phyloP scores from a whole-genome alignment of 2,888 invertebrate genomes.

The Perizoma flavofasciatum region DNA sequence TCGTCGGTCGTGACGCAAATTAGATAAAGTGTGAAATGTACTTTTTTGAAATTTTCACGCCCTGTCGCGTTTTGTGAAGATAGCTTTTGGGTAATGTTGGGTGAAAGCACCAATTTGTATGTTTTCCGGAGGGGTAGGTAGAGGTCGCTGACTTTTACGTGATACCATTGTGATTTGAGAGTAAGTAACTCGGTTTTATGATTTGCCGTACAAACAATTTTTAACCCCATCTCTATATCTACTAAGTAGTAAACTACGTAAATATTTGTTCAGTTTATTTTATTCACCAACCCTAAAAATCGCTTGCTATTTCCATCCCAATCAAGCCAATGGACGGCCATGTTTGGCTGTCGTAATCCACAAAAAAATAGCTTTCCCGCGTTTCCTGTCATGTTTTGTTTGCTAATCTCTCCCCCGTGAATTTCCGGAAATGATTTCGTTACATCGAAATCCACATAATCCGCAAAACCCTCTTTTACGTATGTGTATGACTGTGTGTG shows the following conservation, averaged over 20 bases:
- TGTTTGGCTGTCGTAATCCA: conserved; percentile 19
- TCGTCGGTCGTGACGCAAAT: conserved; percentile 57
- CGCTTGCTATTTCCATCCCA: conserved; percentile 2
- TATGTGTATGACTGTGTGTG: conserved; percentile 1
- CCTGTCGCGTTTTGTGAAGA: conserved; percentile 16
- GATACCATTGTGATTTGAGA: too few relatives aligned
- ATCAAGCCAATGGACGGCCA: conserved; percentile 16
- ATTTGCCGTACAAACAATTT: too few relatives aligned
- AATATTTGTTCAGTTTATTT: conserved; percentile 53
- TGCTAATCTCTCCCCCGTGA: conserved; percentile 9
- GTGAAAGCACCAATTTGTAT: too few relatives aligned
- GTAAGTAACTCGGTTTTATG: too few relatives aligned
- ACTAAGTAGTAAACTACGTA: conserved; percentile 36
- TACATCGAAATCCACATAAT: conserved; percentile 20
- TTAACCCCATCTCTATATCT: too few relatives aligned
- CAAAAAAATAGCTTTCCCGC: conserved; percentile 11
- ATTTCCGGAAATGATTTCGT: conserved; percentile 15
- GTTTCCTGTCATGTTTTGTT: conserved; percentile 17
- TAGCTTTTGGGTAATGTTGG: conserved; percentile 15
- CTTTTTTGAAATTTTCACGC: conserved; percentile 46
- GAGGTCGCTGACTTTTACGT: too few relatives aligned
- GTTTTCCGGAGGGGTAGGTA: too few relatives aligned
- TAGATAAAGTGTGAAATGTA: conserved; percentile 61
- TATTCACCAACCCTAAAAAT: conserved; percentile 5
- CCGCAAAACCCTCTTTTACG: conserved; percentile 25